Evolutionary conservation across 2,888 invertebrate genomes (phyloP), one percentile per base, ranked within the genome.

Genomic region (Drosophila robusta): DNA sequence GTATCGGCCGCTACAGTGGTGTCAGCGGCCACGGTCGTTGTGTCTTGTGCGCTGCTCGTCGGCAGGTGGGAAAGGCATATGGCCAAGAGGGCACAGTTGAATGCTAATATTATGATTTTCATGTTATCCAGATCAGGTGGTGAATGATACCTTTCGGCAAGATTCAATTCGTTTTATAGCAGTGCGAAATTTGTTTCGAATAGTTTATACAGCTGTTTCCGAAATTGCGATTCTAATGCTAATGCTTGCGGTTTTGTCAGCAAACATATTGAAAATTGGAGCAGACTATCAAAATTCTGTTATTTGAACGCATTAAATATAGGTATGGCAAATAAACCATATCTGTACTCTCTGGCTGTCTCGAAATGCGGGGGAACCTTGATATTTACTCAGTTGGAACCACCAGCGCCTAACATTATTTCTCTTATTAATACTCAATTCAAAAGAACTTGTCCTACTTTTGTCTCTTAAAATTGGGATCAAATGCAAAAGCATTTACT

Each of bases 21-120:
- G 24, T 26, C 51, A n/a, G 57, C 32, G 14, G 26, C 56, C 4
- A 29, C 2, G 12, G 56, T 63, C 7, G 49, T 44, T 4, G 50
- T 29, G 22, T n/a, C 34, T 3, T 6, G 7, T 8, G 46, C 56
- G 29, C 36, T n/a, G 41, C 24, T 11, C 5, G 6, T n/a, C 44
- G 69, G 69, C 18, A 69, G 1, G 14, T 29, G 16, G 38, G 18
- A 46, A 0, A 69, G 12, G 41, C 39, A 51, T 6, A 69, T 22
- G 12, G 50, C 61, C 34, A 69, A 4, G 8, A 69, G 18, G 36
- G 34, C 70, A 32, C 70, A 69, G 32, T 32, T 39, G 2, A 61
- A n/a, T 5, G 39, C 26, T 14, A n/a, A n/a, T n/a, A 61, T 36
- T 29, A 36, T 26, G 32, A 32, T 4, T 18, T 49, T 70, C 69